phyloP scores from a whole-genome alignment of 2,113 vertebrate genomes.

The Thamnophis sirtalis region DNA sequence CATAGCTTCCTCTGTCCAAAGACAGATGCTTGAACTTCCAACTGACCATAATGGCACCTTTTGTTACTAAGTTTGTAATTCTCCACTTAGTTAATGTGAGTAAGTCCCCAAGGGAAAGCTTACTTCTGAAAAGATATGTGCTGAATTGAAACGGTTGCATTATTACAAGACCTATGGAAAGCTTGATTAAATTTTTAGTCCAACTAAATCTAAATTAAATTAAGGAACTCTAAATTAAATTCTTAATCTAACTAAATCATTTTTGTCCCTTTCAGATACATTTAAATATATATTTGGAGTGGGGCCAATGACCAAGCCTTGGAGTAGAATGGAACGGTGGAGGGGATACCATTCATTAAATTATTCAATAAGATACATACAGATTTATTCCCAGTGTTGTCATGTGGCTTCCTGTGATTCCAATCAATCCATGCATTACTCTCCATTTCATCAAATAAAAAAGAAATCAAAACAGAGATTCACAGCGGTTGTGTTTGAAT shows the following conservation, averaged over 20 bases:
- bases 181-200: conserved; percentile 53
- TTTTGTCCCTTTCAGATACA: conserved; percentile 50
- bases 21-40: neutral
- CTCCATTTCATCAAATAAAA: conserved; percentile 52
- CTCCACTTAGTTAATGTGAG: neutral
- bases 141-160: conserved; percentile 30
- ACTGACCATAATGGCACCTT: neutral
- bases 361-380: conserved; percentile 62
- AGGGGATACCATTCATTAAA: conserved; percentile 55
- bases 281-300: conserved; percentile 48
- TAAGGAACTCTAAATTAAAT: too few species aligned
- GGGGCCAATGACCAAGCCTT: conserved; percentile 46
- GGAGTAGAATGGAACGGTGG: conserved; percentile 6
- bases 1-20: neutral
- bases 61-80: conserved; percentile 3
- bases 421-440: conserved; percentile 61
- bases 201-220: conserved; percentile 35
- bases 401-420: conserved; percentile 46
- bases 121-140: neutral
- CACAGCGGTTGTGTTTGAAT: neutral
- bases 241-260: conserved; percentile 23
- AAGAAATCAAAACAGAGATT: conserved; percentile 36
- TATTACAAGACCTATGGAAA: conserved; percentile 42
- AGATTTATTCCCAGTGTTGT: conserved; percentile 50
- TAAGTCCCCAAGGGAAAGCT: neutral